Conservation (phyloP, 2,113 vertebrate genomes). For the Protobothrops flavoviridis region DNA sequence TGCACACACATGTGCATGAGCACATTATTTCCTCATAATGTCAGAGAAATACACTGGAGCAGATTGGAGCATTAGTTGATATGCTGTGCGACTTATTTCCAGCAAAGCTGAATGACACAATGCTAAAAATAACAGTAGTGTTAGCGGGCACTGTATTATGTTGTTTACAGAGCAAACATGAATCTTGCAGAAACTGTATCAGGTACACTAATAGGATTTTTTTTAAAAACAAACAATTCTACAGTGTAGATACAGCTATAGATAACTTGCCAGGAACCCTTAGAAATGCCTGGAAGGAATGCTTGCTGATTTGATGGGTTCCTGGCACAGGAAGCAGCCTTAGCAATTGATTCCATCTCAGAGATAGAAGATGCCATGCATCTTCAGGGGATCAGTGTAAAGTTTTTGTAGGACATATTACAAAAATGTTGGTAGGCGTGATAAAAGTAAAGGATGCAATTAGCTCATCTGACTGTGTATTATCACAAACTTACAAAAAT, state of each 20-base stretch:
- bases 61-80: neutral
- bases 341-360: constrained; percentile 2
- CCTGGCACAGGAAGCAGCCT: neutral
- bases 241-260: neutral
- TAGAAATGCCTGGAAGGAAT: neutral
- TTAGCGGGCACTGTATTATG: neutral
- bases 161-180: neutral
- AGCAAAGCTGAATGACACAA: neutral
- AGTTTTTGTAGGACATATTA: constrained; percentile 1
- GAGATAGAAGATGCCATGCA: neutral
- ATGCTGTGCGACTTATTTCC: neutral
- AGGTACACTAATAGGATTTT: neutral
- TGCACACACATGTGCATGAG: neutral
- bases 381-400: constrained; percentile 13
- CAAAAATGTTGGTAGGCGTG: neutral
- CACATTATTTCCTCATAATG: neutral
- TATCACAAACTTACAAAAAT: neutral
- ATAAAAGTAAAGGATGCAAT: neutral
- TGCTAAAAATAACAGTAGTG: neutral
- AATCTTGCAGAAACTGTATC: fast-evolving
- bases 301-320: neutral
- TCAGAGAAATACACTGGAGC: neutral
- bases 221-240: neutral
- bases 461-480: constrained; percentile 11
- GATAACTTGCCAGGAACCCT: neutral